phyloP scores from a whole-genome alignment of 2,113 vertebrate genomes.

The Elephantulus edwardii region DNA sequence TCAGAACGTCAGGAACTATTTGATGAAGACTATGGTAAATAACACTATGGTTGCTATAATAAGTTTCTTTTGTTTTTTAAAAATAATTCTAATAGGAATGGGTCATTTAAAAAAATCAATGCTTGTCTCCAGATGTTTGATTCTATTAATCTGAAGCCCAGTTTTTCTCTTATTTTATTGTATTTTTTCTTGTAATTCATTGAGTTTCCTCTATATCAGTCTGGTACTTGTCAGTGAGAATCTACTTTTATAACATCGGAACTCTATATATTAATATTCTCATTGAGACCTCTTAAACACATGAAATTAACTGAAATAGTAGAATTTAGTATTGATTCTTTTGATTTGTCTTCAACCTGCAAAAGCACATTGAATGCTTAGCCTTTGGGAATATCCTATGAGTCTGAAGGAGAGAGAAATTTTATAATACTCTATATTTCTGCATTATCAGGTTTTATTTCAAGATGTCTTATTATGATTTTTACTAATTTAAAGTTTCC shows the following conservation, averaged over 20 bases:
- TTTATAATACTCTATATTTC: neutral
- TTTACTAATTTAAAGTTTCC: neutral
- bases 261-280: neutral
- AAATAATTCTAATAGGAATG: conserved; percentile 1
- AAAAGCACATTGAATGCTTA: neutral
- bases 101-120: neutral
- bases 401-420: neutral
- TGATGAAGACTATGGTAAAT: conserved; percentile 96
- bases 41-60: conserved; percentile 41
- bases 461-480: conserved; percentile 15
- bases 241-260: neutral
- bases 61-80: conserved; percentile 34
- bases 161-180: conserved; percentile 30
- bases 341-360: neutral
- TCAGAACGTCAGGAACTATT: conserved; percentile 93
- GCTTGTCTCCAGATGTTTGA: neutral
- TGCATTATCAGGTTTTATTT: conserved; percentile 3
- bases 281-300: neutral
- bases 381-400: neutral
- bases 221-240: conserved; percentile 34
- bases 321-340: neutral
- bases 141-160: neutral
- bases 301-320: neutral
- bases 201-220: neutral
- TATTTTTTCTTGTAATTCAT: neutral